phyloP scores from a whole-genome alignment of 1,140 invertebrate species.

The Magallana angulata region DNA sequence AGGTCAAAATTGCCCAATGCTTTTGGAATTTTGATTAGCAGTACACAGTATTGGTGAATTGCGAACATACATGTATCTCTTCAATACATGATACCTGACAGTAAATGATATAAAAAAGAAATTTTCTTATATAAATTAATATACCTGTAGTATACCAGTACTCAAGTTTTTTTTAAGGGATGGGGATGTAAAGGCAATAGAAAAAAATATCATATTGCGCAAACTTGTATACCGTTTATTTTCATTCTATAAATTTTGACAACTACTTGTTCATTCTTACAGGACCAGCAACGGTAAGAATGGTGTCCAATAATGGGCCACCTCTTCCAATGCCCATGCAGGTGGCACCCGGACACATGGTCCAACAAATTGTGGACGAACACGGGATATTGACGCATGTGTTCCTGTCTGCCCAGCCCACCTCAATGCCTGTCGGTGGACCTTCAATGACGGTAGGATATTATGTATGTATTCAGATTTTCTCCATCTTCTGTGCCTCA shows the following conservation, averaged over 20 bases:
- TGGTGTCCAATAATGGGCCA: constrained; percentile 89
- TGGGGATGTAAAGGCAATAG: no score
- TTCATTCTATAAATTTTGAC: not conserved
- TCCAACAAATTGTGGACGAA: constrained; percentile 94
- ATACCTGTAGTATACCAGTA: no score
- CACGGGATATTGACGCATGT: constrained; percentile 90
- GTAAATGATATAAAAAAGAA: no score
- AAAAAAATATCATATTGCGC: no score
- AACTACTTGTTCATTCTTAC: constrained; percentile 60
- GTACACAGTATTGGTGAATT: no score
- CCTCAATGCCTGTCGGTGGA: constrained; percentile 67
- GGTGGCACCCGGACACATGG: constrained; percentile 92
- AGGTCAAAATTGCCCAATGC: no score
- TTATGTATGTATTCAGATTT: constrained; percentile 72
- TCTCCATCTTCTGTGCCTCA: constrained; percentile 31
- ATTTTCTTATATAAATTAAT: no score
- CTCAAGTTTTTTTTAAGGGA: no score
- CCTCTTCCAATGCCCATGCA: constrained; percentile 91
- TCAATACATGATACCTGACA: no score
- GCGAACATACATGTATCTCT: no score
- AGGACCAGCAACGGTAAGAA: constrained; percentile 89
- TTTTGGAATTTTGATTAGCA: no score
- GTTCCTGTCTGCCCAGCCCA: constrained; percentile 87
- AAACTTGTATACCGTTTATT: no score
- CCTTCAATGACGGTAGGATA: constrained; percentile 75